Evolutionary conservation across 2,888 invertebrate genomes (phyloP).

Genomic region (Drosophila borborema): DNA sequence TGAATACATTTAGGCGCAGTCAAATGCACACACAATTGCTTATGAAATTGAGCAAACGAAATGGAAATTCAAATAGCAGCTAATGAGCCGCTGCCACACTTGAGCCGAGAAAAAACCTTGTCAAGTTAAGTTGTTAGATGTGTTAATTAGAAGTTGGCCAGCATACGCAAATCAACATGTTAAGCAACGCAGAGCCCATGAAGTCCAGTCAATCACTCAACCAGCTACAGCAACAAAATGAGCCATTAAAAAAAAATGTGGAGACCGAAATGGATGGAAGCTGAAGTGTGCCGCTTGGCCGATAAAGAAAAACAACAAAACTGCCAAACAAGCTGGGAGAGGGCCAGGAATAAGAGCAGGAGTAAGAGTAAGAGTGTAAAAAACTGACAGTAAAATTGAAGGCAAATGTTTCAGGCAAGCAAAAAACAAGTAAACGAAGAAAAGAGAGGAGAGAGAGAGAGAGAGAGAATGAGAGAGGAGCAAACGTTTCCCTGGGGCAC

Average conservation of each 20-base stretch:
- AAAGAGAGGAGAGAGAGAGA: slow-evolving; percentile 13
- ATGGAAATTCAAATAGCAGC: slow-evolving; percentile 69
- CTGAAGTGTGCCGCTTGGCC: slow-evolving; percentile 6
- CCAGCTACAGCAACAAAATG: slow-evolving; percentile 70
- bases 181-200: slow-evolving; percentile 26
- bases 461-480: slow-evolving; percentile 13
- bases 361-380: slow-evolving; percentile 33
- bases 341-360: too few relatives aligned
- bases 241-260: slow-evolving; percentile 51
- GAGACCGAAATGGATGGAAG: slow-evolving; percentile 10
- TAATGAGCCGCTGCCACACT: slow-evolving; percentile 56
- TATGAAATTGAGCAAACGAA: slow-evolving; percentile 80
- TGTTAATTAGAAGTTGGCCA: slow-evolving; percentile 49
- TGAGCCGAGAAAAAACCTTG: slow-evolving; percentile 7
- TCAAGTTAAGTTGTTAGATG: slow-evolving; percentile 19
- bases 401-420: slow-evolving; percentile 74
- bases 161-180: slow-evolving; percentile 32
- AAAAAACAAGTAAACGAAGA: slow-evolving; percentile 14
- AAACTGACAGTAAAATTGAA: slow-evolving; percentile 66
- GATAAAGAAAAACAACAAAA: slow-evolving; percentile 51
- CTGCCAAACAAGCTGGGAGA: slow-evolving; percentile 52
- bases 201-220: slow-evolving; percentile 63
- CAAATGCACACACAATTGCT: slow-evolving; percentile 75
- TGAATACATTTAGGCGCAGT: slow-evolving; percentile 66
- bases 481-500: slow-evolving; percentile 66